Evolutionary conservation across 1,140 invertebrate species (phyloP), one percentile per base, ranked within the genome.

Genomic region (Leptoteleia sp.): DNA sequence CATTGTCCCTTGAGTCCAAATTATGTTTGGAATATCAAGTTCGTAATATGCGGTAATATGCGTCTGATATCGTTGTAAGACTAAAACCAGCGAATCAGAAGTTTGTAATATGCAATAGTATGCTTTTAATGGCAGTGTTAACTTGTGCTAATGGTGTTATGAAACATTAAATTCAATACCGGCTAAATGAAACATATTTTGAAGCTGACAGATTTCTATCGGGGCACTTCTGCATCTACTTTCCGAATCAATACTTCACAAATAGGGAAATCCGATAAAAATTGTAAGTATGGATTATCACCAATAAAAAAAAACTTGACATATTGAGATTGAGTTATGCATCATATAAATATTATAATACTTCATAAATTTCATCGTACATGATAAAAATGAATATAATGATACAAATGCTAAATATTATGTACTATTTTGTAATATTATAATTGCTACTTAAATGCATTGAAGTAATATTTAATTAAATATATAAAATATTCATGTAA

Each of bases 31-130:
- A 50, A 59, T 70, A 50, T 27, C 25, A 40, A 50, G 45, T 59
- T 70, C 38, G 25, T 59, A 70, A 43, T 59, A n/a, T 38, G 16
- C 31, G 45, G 43, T 70, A 59, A 59, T 70, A 35, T 59, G 43
- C 3, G 25, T 17, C 27, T 70, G 43, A 59, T 52, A 59, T 59
- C 43, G 11, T 57, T 59, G 45, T 59, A 68, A 68, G 31, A 33
- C 65, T 9, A 40, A 50, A 70, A 59, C 29, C 43, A 70, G 35
- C 33, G 37, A 59, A 70, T 70, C 42, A 50, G 9, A 59, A 59
- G 65, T 70, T 70, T 59, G 43, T 59, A 70, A 70, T 54, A 19
- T 43, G 25, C 43, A 50, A 25, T 50, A 50, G 54, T 59, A 33
- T 22, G 45, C 31, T 47, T 70, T 50, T 70, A 59, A 70, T 70